Conservation (phyloP, 30 jellyfish, hydroid and myxozoan genomes). For the Catostylus mosaicus region DNA sequence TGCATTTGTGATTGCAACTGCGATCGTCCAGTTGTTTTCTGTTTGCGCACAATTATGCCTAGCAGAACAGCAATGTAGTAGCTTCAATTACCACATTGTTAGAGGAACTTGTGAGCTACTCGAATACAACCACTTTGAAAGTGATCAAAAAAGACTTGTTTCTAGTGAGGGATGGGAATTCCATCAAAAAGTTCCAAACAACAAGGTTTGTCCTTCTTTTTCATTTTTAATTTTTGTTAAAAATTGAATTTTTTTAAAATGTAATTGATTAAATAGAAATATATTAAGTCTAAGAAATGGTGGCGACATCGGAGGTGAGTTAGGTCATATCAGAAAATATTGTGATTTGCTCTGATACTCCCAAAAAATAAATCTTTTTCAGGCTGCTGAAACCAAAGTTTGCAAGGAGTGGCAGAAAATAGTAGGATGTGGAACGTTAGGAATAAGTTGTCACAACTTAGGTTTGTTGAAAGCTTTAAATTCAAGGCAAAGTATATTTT, state of each 20-base stretch:
- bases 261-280: no score
- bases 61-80: background rate
- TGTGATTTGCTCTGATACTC: no score
- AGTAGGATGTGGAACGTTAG: background rate
- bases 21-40: background rate
- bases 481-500: no score
- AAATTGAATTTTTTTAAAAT: no score
- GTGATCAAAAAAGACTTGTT: background rate
- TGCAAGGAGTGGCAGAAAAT: background rate
- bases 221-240: no score
- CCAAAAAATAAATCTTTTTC: background rate
- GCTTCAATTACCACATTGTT: background rate
- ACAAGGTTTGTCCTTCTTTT: no score
- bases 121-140: background rate
- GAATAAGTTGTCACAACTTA: background rate
- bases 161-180: background rate
- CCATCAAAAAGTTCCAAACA: background rate
- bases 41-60: background rate
- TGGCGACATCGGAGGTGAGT: no score
- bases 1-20: background rate
- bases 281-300: no score
- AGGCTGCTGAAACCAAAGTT: background rate
- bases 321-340: no score
- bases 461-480: background rate
- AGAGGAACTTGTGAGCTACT: background rate